Evolutionary conservation across 2,888 invertebrate species (phyloP).

Genomic region (Craniophora ligustri): DNA sequence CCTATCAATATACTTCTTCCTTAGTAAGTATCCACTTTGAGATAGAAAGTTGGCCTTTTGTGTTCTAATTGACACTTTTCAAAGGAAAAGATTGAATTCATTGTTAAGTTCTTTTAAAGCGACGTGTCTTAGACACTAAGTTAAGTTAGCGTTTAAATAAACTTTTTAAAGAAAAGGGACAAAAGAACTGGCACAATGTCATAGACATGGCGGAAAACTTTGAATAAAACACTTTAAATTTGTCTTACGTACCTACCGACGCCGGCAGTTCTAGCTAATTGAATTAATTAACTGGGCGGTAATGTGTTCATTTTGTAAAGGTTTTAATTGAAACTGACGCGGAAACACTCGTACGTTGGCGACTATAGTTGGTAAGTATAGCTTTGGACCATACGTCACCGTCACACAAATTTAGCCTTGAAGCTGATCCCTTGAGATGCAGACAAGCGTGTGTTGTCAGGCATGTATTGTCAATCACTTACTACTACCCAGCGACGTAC

Average conservation of each 20-base stretch:
- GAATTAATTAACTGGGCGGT: constrained; percentile 49
- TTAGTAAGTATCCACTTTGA: constrained; percentile 55
- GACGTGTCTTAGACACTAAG: constrained; percentile 67
- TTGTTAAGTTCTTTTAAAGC: constrained; percentile 64
- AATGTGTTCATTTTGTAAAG: constrained; percentile 41
- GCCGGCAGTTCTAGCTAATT: constrained; percentile 48
- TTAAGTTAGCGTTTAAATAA: constrained; percentile 68
- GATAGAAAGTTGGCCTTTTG: constrained; percentile 59
- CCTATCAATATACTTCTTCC: constrained; percentile 50
- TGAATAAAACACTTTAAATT: constrained; percentile 68
- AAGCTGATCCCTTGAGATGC: constrained; percentile 28
- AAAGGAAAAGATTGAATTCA: constrained; percentile 67
- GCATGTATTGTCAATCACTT: constrained; percentile 21
- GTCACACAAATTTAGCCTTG: constrained; percentile 35
- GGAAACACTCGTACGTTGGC: constrained; percentile 11
- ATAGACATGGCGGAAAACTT: constrained; percentile 67
- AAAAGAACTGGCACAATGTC: constrained; percentile 60
- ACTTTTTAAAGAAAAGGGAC: constrained; percentile 61
- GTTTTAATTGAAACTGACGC: constrained; percentile 41
- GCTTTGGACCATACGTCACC: constrained; percentile 12
- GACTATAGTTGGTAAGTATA: neutral
- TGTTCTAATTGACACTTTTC: constrained; percentile 62
- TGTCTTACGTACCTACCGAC: constrained; percentile 58
- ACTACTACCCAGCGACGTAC: constrained; percentile 17
- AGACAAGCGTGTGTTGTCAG: constrained; percentile 13